phyloP scores from a whole-genome alignment of 2,888 invertebrate species.

The Thelaira solivaga region DNA sequence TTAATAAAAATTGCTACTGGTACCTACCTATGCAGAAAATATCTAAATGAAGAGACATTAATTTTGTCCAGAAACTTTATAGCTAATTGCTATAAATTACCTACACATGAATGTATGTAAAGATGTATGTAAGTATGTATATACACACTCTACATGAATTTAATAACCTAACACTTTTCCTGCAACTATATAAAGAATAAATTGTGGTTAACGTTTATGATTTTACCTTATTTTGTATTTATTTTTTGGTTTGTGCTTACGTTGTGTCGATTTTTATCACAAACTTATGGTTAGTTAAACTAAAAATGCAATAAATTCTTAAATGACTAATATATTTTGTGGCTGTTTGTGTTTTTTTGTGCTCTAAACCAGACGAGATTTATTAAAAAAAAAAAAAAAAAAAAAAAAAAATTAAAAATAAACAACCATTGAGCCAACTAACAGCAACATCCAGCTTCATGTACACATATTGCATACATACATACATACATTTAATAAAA shows the following conservation, averaged over 20 bases:
- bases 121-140: no score
- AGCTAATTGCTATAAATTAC: no score
- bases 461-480: no score
- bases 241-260: slow-evolving; percentile 17
- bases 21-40: no score
- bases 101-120: no score
- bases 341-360: background rate
- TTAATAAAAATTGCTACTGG: no score
- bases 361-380: slow-evolving; percentile 1
- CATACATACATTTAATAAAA: no score
- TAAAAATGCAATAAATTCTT: slow-evolving; percentile 52
- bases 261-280: slow-evolving; percentile 20
- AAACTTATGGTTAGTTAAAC: slow-evolving; percentile 39
- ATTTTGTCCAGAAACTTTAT: no score
- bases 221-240: background rate
- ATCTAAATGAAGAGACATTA: no score
- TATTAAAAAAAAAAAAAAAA: background rate
- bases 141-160: no score
- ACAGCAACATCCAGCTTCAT: background rate
- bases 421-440: slow-evolving; percentile 6
- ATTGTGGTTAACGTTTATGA: slow-evolving; percentile 7
- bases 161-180: no score
- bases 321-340: slow-evolving; percentile 44
- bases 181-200: background rate
- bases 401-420: background rate